phyloP scores from a whole-genome alignment of 2,888 invertebrate genomes.

The Caenorhabditis zanzibari region DNA sequence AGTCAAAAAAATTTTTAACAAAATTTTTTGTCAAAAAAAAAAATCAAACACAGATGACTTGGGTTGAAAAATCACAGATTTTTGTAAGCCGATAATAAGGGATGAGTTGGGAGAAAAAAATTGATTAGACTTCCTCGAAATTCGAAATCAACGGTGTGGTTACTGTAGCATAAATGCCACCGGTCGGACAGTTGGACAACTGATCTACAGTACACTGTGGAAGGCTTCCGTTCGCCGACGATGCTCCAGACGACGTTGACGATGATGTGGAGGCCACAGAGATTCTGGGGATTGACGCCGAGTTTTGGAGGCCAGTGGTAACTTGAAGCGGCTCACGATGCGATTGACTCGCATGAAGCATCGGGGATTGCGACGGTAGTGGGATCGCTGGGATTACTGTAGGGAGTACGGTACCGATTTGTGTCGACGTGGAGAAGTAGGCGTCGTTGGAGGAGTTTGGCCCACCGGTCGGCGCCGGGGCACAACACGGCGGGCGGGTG shows the following conservation, averaged over 20 bases:
- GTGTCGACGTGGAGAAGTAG: constrained; percentile 29
- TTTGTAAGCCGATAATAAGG: no score
- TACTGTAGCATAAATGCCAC: constrained; percentile 63
- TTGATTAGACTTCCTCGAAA: constrained; percentile 70
- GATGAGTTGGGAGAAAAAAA: no score
- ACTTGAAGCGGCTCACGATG: constrained; percentile 70
- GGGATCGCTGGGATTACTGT: constrained; percentile 20
- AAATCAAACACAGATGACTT: no score
- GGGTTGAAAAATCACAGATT: no score
- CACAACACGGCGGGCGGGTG: constrained; percentile 58
- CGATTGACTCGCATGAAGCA: constrained; percentile 61
- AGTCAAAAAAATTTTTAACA: no score
- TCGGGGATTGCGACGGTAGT: constrained; percentile 48
- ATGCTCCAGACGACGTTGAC: constrained; percentile 46
- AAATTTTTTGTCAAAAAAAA: no score
- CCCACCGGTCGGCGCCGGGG: neutral
- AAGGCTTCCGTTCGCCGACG: constrained; percentile 50
- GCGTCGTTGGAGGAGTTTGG: constrained; percentile 24
- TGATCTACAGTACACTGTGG: constrained; percentile 61
- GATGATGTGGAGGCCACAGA: constrained; percentile 60
- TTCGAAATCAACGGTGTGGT: constrained; percentile 74
- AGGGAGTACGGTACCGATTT: constrained; percentile 26
- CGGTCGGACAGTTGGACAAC: constrained; percentile 56
- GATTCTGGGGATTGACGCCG: constrained; percentile 62
- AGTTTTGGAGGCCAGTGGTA: constrained; percentile 5